A percentile compares a stretch with the other conserved stretches of the same genome.
phyloP scores from a whole-genome alignment of 2,888 invertebrate species.

The Suillia variegata region DNA sequence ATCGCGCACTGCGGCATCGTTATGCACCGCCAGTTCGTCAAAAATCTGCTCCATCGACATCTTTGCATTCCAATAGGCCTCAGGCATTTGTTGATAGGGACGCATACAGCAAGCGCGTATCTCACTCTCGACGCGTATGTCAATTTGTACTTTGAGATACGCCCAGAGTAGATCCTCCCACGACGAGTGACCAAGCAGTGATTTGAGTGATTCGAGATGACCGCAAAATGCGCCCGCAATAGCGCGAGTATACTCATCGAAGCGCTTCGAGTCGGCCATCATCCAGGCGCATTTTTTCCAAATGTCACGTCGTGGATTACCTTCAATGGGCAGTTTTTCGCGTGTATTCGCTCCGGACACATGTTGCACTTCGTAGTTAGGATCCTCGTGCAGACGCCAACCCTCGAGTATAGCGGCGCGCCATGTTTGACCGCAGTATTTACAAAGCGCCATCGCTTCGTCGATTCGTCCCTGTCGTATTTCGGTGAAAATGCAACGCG shows the following conservation, averaged over 20 bases:
- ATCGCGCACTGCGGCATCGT: constrained; percentile 63
- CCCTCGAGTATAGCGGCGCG: constrained; percentile 88
- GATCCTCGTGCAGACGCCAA: constrained; percentile 87
- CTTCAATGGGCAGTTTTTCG: constrained; percentile 68
- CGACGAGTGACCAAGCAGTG: constrained; percentile 72
- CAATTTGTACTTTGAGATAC: constrained; percentile 79
- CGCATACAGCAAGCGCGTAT: constrained; percentile 67
- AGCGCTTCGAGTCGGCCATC: constrained; percentile 64
- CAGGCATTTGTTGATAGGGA: constrained; percentile 66
- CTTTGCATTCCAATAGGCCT: constrained; percentile 74
- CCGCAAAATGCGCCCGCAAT: constrained; percentile 83
- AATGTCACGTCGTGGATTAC: constrained; percentile 80
- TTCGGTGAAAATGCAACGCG: constrained; percentile 69
- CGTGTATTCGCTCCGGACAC: constrained; percentile 51
- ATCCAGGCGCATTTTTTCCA: constrained; percentile 79
- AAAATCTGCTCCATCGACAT: constrained; percentile 73
- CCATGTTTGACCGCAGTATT: constrained; percentile 90
- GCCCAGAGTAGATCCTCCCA: constrained; percentile 95
- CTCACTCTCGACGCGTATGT: constrained; percentile 82
- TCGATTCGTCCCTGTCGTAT: constrained; percentile 86
- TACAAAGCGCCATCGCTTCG: constrained; percentile 82
- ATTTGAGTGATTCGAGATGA: constrained; percentile 76
- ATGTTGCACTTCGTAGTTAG: constrained; percentile 68
- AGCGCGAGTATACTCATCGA: constrained; percentile 68
- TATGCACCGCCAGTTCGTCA: constrained; percentile 68